Evolutionary conservation across 2,113 vertebrate species (phyloP).

Genomic region (Pedetes capensis): DNA sequence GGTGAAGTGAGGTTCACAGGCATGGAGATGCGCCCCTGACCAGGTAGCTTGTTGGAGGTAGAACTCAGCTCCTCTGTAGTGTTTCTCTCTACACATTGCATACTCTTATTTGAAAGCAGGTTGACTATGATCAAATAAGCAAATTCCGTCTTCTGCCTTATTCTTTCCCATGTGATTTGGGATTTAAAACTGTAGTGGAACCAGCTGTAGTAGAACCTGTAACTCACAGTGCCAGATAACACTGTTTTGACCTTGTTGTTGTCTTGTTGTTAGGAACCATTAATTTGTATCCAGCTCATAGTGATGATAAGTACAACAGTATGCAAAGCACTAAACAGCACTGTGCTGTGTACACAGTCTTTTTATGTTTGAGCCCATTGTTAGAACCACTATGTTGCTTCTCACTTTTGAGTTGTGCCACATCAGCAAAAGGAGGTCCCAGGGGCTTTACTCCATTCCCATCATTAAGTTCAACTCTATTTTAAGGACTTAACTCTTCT

Average conservation of each 20-base stretch:
- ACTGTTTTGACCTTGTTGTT: background rate
- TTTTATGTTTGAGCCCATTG: too few relatives aligned
- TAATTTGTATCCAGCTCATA: too few relatives aligned
- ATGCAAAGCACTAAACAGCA: too few relatives aligned
- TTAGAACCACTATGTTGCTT: too few relatives aligned
- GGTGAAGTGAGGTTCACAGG: background rate
- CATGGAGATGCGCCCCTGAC: rapidly evolving
- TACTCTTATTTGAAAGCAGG: background rate
- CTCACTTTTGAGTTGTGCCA: too few relatives aligned
- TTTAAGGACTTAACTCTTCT: too few relatives aligned
- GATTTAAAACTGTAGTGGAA: background rate
- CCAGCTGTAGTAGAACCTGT: background rate
- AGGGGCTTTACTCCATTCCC: too few relatives aligned
- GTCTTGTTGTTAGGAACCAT: too few relatives aligned
- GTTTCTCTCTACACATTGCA: background rate
- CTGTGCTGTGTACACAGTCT: too few relatives aligned
- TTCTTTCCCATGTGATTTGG: background rate
- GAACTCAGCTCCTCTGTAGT: background rate
- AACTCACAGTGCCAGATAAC: background rate
- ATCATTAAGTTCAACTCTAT: too few relatives aligned
- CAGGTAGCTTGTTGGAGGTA: background rate
- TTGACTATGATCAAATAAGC: background rate
- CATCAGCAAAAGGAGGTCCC: too few relatives aligned
- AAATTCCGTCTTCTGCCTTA: background rate
- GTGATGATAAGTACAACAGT: too few relatives aligned